These are phyloP conservation scores for Callosobruchus maculatus DNA, from an alignment of 2,888 invertebrate species.

Conservation along the genomic window DNA sequence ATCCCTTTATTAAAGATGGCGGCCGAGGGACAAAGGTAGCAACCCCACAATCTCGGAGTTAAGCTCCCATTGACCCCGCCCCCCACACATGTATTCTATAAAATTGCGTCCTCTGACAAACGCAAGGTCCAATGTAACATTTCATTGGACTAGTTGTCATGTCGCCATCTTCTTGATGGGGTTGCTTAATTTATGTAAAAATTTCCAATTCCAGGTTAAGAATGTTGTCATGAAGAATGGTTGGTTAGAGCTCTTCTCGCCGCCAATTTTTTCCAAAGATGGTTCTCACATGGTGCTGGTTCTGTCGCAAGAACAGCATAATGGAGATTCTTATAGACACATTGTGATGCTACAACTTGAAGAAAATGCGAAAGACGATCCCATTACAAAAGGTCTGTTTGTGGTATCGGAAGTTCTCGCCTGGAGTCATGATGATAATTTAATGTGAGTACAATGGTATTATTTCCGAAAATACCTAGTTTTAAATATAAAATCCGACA, in stretches of 20 bases:
- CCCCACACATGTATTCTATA: too few species aligned
- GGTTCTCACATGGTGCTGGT: constrained; percentile 71
- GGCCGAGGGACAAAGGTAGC: too few species aligned
- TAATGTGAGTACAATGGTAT: constrained; percentile 57
- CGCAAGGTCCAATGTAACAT: too few species aligned
- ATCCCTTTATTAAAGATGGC: too few species aligned
- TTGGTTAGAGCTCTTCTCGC: constrained; percentile 76
- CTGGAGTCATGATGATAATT: constrained; percentile 63
- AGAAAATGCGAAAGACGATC: constrained; percentile 40
- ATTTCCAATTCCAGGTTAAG: constrained; percentile 49
- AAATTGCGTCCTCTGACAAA: too few species aligned
- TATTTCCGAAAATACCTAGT: too few species aligned
- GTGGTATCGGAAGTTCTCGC: constrained; percentile 70
- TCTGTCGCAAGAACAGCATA: constrained; percentile 63
- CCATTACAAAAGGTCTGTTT: constrained; percentile 61
- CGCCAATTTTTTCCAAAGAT: constrained; percentile 65
- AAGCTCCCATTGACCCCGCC: too few species aligned
- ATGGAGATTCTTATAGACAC: constrained; percentile 62
- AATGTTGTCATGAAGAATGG: constrained; percentile 54
- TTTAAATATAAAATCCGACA: too few species aligned
- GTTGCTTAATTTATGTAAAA: not conserved
- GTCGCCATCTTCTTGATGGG: too few species aligned
- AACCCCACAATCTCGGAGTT: too few species aligned
- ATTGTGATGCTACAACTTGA: constrained; percentile 55
- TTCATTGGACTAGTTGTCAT: too few species aligned